Conservation (phyloP, 2,113 vertebrate genomes). For the Baryphthengus martii region DNA sequence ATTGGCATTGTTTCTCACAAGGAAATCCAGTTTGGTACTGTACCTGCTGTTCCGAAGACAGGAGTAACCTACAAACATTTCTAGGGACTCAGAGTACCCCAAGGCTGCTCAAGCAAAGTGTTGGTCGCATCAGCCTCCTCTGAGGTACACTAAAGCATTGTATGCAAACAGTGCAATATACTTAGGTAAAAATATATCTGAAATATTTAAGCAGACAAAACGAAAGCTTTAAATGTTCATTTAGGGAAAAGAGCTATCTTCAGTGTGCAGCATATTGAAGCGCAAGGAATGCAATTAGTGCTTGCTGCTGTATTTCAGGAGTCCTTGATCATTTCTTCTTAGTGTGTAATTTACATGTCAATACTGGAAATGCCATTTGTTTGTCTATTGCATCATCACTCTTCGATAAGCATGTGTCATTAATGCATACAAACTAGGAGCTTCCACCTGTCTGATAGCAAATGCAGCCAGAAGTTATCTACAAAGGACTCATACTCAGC, state of each 20-base stretch:
- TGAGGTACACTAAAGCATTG: neutral
- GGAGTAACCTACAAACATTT: neutral
- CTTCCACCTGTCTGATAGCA: neutral
- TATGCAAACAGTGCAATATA: neutral
- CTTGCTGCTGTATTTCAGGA: neutral
- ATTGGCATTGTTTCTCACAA: neutral
- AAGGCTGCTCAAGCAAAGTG: neutral
- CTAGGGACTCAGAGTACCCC: neutral
- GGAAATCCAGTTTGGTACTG: neutral
- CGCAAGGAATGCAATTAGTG: constrained; percentile 10
- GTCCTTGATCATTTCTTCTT: neutral
- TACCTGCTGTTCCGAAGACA: neutral
- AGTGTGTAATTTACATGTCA: constrained; percentile 4
- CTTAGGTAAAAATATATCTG: neutral
- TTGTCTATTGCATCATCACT: neutral
- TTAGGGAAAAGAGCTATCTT: constrained; percentile 3
- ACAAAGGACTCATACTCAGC: neutral
- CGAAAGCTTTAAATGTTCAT: neutral
- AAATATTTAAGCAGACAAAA: neutral
- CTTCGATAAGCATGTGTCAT: neutral
- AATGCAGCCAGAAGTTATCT: neutral
- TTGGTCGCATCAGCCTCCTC: neutral
- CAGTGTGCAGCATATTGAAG: neutral
- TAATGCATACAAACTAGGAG: neutral
- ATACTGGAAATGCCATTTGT: constrained; percentile 23